Evolutionary conservation across 1,140 invertebrate genomes (phyloP).

Genomic region (Meloidogyne chitwoodi): DNA sequence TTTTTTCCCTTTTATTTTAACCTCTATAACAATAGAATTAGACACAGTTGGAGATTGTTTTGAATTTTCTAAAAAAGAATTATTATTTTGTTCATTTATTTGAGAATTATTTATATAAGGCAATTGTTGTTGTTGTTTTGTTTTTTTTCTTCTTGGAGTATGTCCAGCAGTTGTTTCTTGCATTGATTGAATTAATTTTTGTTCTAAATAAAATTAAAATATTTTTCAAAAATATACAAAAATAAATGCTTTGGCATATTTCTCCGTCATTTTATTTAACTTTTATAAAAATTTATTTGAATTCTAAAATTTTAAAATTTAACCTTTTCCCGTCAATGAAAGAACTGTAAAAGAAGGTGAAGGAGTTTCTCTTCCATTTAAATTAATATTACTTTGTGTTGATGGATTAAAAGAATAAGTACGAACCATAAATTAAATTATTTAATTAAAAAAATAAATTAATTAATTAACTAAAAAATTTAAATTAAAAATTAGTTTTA

Average conservation of each 20-base stretch:
- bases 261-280: too few species aligned
- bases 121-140: neutral
- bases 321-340: neutral
- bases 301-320: too few species aligned
- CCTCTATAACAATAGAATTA: neutral
- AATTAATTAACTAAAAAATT: too few species aligned
- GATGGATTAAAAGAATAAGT: constrained; percentile 20
- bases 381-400: neutral
- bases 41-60: neutral
- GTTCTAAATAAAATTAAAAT: too few species aligned
- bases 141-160: neutral
- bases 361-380: neutral
- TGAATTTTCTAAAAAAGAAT: neutral
- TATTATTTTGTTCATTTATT: neutral
- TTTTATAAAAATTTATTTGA: too few species aligned
- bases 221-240: too few species aligned
- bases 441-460: too few species aligned
- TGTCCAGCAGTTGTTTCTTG: neutral
- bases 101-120: neutral
- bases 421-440: constrained; percentile 14
- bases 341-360: neutral
- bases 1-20: neutral
- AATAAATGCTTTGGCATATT: too few species aligned
- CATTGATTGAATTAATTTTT: neutral
- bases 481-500: too few species aligned